These are phyloP conservation scores for Dolichoris vasculosae DNA, from an alignment of 1,140 invertebrate species.

Conservation along the genomic window DNA sequence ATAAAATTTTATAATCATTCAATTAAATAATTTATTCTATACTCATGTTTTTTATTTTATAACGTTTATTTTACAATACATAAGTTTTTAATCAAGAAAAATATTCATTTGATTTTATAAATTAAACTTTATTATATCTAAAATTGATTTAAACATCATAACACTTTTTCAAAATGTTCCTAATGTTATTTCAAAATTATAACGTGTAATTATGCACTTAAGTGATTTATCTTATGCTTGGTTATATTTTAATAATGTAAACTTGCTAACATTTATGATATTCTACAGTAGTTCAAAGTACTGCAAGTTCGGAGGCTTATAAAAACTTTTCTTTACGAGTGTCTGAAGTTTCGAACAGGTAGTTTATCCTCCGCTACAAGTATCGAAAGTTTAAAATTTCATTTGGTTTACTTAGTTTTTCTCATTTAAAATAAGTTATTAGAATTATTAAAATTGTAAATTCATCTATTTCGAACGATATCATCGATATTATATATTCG, in stretches of 20 bases:
- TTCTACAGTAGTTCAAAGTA: neutral
- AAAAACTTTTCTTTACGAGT: conserved; percentile 5
- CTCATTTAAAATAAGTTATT: no score
- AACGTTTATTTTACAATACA: no score
- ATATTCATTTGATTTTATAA: no score
- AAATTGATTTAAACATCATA: no score
- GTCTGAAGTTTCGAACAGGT: neutral
- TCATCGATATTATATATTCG: no score
- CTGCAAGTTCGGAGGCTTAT: neutral
- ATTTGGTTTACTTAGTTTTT: no score
- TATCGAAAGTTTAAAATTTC: conserved; percentile 12
- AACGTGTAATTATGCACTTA: neutral
- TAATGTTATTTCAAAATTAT: neutral
- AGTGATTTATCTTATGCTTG: neutral
- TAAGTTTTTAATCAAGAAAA: no score
- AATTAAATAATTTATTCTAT: neutral
- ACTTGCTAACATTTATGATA: neutral
- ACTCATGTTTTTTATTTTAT: neutral
- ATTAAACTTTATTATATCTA: no score
- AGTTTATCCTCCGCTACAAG: neutral
- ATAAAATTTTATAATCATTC: neutral
- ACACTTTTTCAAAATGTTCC: neutral
- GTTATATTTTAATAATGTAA: neutral
- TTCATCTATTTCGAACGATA: no score
- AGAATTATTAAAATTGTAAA: no score